Evolutionary conservation across 1,140 invertebrate genomes (phyloP), one percentile per base, ranked within the genome.

Genomic region (Nasonia giraulti): DNA sequence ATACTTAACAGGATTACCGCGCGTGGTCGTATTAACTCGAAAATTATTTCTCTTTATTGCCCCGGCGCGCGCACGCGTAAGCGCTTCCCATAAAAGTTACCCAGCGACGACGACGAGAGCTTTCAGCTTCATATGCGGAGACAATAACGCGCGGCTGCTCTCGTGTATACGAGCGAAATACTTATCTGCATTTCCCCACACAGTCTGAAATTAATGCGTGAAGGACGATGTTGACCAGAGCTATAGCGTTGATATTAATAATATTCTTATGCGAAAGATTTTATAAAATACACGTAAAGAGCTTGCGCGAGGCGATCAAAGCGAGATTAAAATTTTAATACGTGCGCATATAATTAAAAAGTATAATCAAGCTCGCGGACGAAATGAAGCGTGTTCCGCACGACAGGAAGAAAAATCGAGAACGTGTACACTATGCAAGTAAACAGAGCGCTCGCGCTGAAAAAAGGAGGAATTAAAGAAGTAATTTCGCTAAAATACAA

Each of bases 401-500:
- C 55, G 17, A n/a, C 23, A n/a, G 2, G 20, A 20, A 27, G 69
- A 31, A 12, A 71, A 71, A 27, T 31, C 7, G 23, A 27, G 23
- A 27, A 14, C 27, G n/a, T 14, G 20, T 20, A n/a, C 69, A 11
- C 10, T 27, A 27, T 27, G 27, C 12, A 23, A 33, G 68, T 11
- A 71, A 37, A 40, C 4, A 5, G 11, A 11, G 23, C 27, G 37
- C 7, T 17, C 73, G 37, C 73, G 20, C 2, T 1, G 27, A 27
- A 17, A 74, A 40, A 33, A 8, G 27, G 37, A 75, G 37, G 8
- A 75, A 44, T 44, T 75, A 44, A 77, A 31, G 23, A 50, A 77
- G 75, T 77, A 77, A 77, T 77, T 77, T 55, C 75, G 44, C 44
- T 50, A 31, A 77, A 77, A 77, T 77, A 77, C 75, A 77, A 77